Percentiles rank a stretch among this genome's conserved stretches.
Evolutionary conservation across 2,113 vertebrate genomes (phyloP).

Genomic region (Psittacara wagleri): DNA sequence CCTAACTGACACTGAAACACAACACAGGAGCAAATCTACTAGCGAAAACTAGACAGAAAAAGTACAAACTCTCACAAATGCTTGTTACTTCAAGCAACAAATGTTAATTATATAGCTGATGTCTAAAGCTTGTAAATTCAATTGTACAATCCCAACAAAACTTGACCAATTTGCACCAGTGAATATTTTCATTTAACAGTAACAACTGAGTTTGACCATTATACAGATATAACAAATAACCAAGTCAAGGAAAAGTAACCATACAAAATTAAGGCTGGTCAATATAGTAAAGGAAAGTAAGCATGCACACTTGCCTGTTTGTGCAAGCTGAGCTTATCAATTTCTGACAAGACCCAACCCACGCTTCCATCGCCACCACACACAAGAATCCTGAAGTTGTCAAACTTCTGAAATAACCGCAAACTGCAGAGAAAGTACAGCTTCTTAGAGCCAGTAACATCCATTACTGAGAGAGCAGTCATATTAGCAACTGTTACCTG

Average conservation of each 20-base stretch:
- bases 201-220: neutral
- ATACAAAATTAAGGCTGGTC: neutral
- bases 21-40: neutral
- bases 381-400: constrained; percentile 97
- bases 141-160: neutral
- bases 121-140: neutral
- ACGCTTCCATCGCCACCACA: constrained; percentile 98
- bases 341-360: constrained; percentile 98
- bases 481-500: neutral
- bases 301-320: constrained; percentile 85
- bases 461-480: neutral
- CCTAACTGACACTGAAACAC: constrained; percentile 91
- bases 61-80: neutral
- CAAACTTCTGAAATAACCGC: constrained; percentile 97
- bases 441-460: neutral
- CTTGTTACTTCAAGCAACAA: neutral
- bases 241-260: neutral
- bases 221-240: neutral
- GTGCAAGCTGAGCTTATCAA: constrained; percentile 95
- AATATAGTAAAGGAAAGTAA: neutral
- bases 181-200: neutral
- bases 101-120: neutral
- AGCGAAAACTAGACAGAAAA: neutral
- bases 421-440: constrained; percentile 79
- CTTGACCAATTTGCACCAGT: neutral